These are phyloP conservation scores for Eulemur albifrons DNA, from an alignment of 2,797 vertebrate genomes.

Conservation along the genomic window DNA sequence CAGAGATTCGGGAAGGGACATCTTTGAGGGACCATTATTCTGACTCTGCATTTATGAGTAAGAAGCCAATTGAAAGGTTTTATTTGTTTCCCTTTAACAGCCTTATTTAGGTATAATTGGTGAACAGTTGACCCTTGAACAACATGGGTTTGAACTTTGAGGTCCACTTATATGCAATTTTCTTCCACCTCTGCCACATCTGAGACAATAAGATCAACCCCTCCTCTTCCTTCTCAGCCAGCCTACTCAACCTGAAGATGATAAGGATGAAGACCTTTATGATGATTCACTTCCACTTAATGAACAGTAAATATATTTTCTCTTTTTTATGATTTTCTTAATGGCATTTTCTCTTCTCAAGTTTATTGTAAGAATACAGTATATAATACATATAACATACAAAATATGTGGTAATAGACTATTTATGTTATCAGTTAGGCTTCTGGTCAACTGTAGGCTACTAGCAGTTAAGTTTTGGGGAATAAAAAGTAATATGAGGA, in stretches of 20 bases:
- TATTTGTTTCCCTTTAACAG: neutral
- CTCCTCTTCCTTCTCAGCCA: neutral
- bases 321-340: neutral
- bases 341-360: neutral
- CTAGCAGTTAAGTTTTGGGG: neutral
- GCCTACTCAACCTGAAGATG: neutral
- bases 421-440: neutral
- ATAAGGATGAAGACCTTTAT: neutral
- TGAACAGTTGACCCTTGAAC: neutral
- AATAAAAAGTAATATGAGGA: neutral
- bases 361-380: neutral
- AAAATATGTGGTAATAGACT: neutral
- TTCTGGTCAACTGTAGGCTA: neutral
- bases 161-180: neutral
- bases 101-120: neutral
- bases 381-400: neutral
- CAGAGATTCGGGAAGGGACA: neutral
- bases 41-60: neutral
- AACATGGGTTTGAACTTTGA: neutral
- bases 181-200: neutral
- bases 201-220: neutral
- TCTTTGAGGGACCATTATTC: neutral
- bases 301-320: neutral
- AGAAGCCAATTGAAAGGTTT: neutral
- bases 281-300: neutral